These are phyloP conservation scores for Mizuhopecten yessoensis DNA, from an alignment of 1,140 invertebrate species.

Conservation along the genomic window DNA sequence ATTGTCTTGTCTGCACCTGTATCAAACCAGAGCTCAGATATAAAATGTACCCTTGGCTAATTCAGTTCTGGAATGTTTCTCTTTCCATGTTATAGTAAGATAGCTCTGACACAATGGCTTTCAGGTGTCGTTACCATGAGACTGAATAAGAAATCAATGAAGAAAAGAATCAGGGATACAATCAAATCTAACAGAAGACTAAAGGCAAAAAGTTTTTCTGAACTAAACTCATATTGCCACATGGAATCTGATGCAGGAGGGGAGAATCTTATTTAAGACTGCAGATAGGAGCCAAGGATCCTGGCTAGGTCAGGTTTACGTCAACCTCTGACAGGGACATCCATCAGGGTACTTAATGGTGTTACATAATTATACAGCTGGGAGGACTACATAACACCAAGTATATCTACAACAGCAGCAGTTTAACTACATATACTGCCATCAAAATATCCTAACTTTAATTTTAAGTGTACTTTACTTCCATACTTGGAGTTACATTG, in stretches of 20 bases:
- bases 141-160: neutral
- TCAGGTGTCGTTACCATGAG: neutral
- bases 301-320: neutral
- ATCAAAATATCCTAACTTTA: neutral
- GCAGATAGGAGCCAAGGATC: neutral
- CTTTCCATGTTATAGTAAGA: neutral
- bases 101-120: neutral
- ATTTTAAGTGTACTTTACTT: too few relatives aligned
- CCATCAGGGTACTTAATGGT: slow-evolving; percentile 24
- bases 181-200: neutral
- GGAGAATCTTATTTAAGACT: slow-evolving; percentile 1
- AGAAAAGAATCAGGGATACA: neutral
- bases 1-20: neutral
- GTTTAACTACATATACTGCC: neutral
- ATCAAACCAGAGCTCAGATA: too few relatives aligned
- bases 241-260: neutral
- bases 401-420: neutral
- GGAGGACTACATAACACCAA: neutral
- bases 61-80: neutral
- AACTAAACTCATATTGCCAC: neutral
- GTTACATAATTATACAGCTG: slow-evolving; percentile 30
- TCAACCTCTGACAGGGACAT: neutral
- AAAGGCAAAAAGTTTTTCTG: neutral
- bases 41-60: neutral
- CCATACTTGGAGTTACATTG: too few relatives aligned